Conservation (phyloP, 2,888 invertebrate species). For the Schizaphis graminum region DNA sequence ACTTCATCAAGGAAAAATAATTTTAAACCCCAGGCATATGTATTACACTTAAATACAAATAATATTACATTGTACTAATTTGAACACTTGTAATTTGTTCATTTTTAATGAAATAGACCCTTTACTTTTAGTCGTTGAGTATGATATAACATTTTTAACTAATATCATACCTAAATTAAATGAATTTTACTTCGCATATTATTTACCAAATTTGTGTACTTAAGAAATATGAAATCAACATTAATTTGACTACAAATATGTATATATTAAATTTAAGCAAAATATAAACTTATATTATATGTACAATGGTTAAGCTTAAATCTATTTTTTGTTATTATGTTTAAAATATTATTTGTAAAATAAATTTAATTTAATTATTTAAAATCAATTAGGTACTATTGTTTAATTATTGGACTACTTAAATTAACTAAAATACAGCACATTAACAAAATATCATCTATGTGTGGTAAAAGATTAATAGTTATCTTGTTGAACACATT, state of each 20-base stretch:
- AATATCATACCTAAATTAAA: neutral
- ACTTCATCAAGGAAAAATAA: neutral
- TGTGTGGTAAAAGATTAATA: no score
- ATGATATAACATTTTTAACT: neutral
- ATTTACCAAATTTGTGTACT: slow-evolving; percentile 8
- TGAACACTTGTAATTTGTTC: slow-evolving; percentile 5
- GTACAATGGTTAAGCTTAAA: no score
- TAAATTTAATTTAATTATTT: neutral
- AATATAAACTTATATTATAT: no score
- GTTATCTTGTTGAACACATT: no score
- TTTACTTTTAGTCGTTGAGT: neutral
- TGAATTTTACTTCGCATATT: neutral
- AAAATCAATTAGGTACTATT: neutral
- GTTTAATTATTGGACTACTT: slow-evolving; percentile 5
- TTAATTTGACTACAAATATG: no score
- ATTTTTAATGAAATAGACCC: slow-evolving; percentile 27
- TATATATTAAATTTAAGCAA: no score
- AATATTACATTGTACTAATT: neutral
- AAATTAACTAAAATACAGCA: slow-evolving; percentile 27
- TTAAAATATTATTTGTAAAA: no score
- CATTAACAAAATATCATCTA: slow-evolving; percentile 8
- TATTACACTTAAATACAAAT: slow-evolving; percentile 19
- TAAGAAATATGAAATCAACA: neutral
- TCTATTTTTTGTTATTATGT: no score
- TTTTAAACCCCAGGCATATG: slow-evolving; percentile 19